These are phyloP conservation scores for Benitochromis conjunctus DNA, from an alignment of 2,113 vertebrate species.

Conservation along the genomic window DNA sequence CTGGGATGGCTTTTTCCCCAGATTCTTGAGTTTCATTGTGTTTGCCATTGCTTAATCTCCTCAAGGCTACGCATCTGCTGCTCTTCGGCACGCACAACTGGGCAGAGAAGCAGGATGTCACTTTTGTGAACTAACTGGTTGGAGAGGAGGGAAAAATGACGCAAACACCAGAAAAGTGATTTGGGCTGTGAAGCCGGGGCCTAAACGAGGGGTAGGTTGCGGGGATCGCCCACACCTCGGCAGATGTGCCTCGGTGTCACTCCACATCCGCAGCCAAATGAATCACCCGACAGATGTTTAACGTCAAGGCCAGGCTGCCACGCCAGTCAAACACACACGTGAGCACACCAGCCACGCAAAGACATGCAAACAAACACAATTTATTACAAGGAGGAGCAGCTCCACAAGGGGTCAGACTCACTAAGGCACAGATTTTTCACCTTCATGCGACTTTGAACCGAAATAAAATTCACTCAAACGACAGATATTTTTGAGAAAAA, in stretches of 20 bases:
- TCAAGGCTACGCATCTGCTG: constrained; percentile 66
- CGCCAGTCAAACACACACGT: constrained; percentile 42
- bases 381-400: constrained; percentile 16
- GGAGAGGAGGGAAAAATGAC: constrained; percentile 56
- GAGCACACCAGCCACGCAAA: neutral
- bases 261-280: constrained; percentile 56
- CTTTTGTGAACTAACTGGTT: constrained; percentile 55
- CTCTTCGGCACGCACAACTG: constrained; percentile 39
- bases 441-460: constrained; percentile 37
- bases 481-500: neutral
- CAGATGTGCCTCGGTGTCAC: constrained; percentile 72
- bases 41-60: constrained; percentile 67
- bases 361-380: constrained; percentile 5
- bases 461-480: neutral
- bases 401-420: constrained; percentile 38
- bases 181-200: constrained; percentile 48
- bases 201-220: constrained; percentile 52
- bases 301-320: constrained; percentile 64
- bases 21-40: constrained; percentile 65
- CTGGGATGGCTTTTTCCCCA: constrained; percentile 1
- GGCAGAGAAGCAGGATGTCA: constrained; percentile 54
- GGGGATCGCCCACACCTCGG: constrained; percentile 47
- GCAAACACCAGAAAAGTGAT: constrained; percentile 49
- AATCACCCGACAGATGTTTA: constrained; percentile 76
- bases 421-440: constrained; percentile 10